phyloP scores from a whole-genome alignment of 1,140 invertebrate genomes.

The Pantala flavescens region DNA sequence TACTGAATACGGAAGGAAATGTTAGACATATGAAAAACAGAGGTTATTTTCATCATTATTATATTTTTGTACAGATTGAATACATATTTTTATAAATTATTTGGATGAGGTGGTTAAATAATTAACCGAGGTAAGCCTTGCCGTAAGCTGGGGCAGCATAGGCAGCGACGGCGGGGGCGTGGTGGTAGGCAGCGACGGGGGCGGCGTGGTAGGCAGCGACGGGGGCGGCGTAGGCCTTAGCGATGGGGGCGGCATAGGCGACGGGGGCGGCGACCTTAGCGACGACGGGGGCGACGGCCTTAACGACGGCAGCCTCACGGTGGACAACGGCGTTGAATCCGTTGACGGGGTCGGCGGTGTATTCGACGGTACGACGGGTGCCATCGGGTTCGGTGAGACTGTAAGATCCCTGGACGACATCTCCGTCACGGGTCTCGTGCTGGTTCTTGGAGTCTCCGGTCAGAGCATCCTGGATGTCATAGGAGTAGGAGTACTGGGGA shows the following conservation, averaged over 20 bases:
- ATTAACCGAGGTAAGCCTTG: conserved; percentile 21
- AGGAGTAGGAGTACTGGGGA: conserved; percentile 19
- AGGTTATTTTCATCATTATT: neutral
- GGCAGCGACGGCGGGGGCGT: conserved; percentile 21
- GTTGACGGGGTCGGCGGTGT: conserved; percentile 31
- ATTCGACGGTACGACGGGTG: conserved; percentile 28
- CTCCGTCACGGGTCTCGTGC: conserved; percentile 54
- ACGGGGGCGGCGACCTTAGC: neutral
- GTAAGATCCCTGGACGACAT: conserved; percentile 56
- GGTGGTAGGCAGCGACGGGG: conserved; percentile 36
- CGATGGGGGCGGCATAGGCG: conserved; percentile 21
- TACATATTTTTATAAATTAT: neutral
- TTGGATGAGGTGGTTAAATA: neutral
- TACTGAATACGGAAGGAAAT: no score
- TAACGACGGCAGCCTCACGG: conserved; percentile 29
- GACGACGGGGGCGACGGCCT: conserved; percentile 25
- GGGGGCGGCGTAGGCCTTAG: conserved; percentile 33
- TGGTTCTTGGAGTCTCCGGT: conserved; percentile 58
- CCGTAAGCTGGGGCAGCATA: conserved; percentile 25
- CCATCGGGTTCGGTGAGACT: conserved; percentile 47
- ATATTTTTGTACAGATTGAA: neutral
- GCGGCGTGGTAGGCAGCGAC: conserved; percentile 41
- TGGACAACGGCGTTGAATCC: conserved; percentile 46
- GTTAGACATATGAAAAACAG: no score
- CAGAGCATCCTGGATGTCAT: conserved; percentile 26